A percentile compares a stretch with the other conserved stretches of the same genome.
These are phyloP conservation scores for Cephus rjabovi DNA, from an alignment of 2,888 invertebrate species.

Conservation along the genomic window DNA sequence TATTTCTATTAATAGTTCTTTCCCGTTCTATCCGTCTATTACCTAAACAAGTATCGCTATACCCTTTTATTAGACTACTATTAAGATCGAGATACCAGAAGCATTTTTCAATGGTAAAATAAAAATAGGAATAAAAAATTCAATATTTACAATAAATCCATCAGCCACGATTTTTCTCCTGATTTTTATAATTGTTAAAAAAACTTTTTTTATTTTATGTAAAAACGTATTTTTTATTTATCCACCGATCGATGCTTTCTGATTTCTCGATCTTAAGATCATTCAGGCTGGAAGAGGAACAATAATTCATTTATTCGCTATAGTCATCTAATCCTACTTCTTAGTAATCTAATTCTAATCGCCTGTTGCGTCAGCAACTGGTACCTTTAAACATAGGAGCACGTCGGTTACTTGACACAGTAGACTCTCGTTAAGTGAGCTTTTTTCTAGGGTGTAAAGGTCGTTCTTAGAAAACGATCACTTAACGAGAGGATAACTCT, in stretches of 20 bases:
- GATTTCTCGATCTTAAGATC: constrained; percentile 6
- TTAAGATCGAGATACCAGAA: neutral
- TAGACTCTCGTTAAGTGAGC: too few species aligned
- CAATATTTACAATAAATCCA: neutral
- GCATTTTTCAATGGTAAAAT: neutral
- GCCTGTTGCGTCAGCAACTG: neutral
- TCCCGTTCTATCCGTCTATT: neutral
- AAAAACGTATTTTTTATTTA: neutral
- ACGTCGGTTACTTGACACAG: neutral
- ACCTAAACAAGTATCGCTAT: neutral
- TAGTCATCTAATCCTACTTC: constrained; percentile 5
- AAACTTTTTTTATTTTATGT: too few species aligned
- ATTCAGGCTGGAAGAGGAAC: constrained; percentile 43
- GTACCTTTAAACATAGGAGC: neutral
- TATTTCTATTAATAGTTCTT: neutral
- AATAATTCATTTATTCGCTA: constrained; percentile 20
- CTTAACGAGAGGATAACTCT: too few species aligned
- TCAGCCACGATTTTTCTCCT: neutral
- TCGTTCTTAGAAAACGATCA: too few species aligned
- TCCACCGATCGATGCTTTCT: neutral
- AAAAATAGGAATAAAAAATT: neutral
- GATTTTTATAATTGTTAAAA: too few species aligned
- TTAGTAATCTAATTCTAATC: neutral
- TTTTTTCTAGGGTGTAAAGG: too few species aligned
- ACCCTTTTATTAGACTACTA: neutral